Evolutionary conservation across 1,140 invertebrate species (phyloP).

Genomic region (Zaprionus lachaisei): DNA sequence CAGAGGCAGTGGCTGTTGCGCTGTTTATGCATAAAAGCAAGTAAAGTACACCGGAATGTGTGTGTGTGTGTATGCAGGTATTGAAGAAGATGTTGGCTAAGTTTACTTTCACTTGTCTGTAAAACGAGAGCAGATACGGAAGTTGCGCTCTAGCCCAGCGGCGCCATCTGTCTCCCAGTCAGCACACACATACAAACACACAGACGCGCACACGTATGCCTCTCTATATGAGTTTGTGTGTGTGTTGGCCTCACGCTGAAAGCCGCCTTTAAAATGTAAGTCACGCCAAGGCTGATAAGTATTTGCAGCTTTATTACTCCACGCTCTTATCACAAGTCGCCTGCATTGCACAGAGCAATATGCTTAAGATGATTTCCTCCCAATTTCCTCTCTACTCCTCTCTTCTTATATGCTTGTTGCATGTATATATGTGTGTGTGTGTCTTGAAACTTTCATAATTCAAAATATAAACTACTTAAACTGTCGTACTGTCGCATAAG

Average conservation of each 20-base stretch:
- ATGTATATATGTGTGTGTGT: not conserved
- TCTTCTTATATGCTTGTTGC: constrained; percentile 45
- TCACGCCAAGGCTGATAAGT: constrained; percentile 75
- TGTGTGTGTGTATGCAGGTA: constrained; percentile 55
- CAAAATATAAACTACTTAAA: constrained; percentile 77
- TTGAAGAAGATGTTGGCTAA: constrained; percentile 52
- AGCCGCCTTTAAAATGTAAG: constrained; percentile 76
- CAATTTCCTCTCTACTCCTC: constrained; percentile 19
- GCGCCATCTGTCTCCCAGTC: constrained; percentile 32
- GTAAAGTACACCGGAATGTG: not conserved
- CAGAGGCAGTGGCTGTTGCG: constrained; percentile 8
- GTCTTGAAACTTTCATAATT: constrained; percentile 74
- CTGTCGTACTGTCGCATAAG: constrained; percentile 55
- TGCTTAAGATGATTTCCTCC: constrained; percentile 47
- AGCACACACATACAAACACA: constrained; percentile 12
- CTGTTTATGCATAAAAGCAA: constrained; percentile 40
- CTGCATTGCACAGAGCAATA: constrained; percentile 66
- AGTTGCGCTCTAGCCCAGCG: constrained; percentile 48
- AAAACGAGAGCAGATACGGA: constrained; percentile 75
- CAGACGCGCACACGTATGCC: not conserved
- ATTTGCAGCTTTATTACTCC: constrained; percentile 72
- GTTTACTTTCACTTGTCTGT: constrained; percentile 73
- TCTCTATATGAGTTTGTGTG: constrained; percentile 6
- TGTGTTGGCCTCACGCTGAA: constrained; percentile 44
- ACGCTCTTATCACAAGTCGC: constrained; percentile 62